Base-by-base conservation (phyloP, 2,888 invertebrate genomes). In the Agrotis segetum region DNA sequence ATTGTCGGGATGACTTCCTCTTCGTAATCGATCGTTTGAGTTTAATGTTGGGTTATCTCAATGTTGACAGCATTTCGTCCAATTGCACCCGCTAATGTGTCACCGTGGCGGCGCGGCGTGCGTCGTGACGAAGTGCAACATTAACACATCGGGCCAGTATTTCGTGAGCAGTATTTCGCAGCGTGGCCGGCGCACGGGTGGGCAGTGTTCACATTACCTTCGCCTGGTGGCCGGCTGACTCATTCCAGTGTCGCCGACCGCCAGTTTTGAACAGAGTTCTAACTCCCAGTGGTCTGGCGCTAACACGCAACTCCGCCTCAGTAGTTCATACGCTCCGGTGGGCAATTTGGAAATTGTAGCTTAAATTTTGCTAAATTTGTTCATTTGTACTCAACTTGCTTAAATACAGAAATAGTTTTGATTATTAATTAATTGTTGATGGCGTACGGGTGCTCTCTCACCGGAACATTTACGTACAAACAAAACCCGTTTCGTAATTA, bases 271-370 rank as follows among this genome's bases (percentile, higher is more conserved):
- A 88, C 88, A 88, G 87, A 89, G 87, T 88, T 81, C 90, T 87
- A 90, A 89, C 90, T 90, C 90, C 89, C 90, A 91, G 87, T 90
- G 89, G 90, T 90, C 90, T 88, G 91, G 89, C 90, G 89, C 91
- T 90, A 93, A 92, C 94, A 93, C 93, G 93, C 94, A 93, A 91
- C 93, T 91, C 86, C 92, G 91, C 91, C 92, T 92, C 92, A 92
- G 87, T 94, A 94, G 93, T 91, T 94, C 88, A 85, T 90, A 89
- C 92, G 89, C 92, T 92, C 88, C 90, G 86, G 62, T 93, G 92
- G 87, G 87, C 92, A 93, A 93, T 94, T 92, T 90, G 85, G 85
- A 90, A 91, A 89, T 89, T 90, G 89, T 88, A 88, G 86, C 85
- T 90, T 80, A 89, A 90, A 91, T 90, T 90, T 83, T 85, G 85